phyloP scores from a whole-genome alignment of 2,113 vertebrate species.

The Leptosomus discolor region DNA sequence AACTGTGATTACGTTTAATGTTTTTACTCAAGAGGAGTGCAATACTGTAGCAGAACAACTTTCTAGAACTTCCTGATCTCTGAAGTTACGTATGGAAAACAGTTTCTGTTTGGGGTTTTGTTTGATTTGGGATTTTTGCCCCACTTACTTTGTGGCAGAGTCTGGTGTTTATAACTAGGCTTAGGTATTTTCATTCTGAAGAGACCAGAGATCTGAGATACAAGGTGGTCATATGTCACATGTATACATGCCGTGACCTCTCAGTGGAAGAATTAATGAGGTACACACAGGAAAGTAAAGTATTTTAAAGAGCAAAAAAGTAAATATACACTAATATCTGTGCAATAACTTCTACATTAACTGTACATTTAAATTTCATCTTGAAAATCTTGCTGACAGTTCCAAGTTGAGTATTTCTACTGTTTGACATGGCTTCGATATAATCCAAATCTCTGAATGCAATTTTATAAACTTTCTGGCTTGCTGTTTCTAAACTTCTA shows the following conservation, averaged over 20 bases:
- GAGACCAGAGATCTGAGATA: background rate
- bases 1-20: background rate
- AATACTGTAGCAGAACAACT: background rate
- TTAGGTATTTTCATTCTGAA: background rate
- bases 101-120: background rate
- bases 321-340: background rate
- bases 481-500: background rate
- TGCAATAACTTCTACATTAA: background rate
- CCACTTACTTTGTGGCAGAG: background rate
- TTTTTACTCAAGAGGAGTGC: background rate
- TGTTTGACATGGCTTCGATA: background rate
- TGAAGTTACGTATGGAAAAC: background rate
- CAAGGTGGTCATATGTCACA: background rate
- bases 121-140: rapidly evolving
- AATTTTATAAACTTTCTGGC: background rate
- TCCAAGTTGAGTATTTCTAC: background rate
- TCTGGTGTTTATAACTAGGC: background rate
- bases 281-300: background rate
- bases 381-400: background rate
- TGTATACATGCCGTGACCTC: background rate
- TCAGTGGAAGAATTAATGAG: background rate
- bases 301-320: background rate
- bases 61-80: background rate
- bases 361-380: background rate
- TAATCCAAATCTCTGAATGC: slow-evolving; percentile 8